Evolutionary conservation across 2,888 invertebrate species (phyloP), one percentile per base, ranked within the genome.

Genomic region (Drosophila affinis): DNA sequence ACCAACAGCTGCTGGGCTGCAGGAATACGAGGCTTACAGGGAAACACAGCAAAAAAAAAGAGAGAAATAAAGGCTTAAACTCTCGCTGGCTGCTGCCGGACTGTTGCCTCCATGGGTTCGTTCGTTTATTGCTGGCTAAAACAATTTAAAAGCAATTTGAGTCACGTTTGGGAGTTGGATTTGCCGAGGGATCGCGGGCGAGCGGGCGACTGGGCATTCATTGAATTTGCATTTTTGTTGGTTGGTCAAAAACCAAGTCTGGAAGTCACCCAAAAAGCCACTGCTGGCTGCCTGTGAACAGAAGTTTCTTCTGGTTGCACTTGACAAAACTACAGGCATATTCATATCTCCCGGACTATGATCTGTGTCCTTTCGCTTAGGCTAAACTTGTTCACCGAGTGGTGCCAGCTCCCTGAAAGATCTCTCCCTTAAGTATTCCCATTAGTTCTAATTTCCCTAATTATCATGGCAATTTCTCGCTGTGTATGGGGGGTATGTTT

Each of bases 101-200:
- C 67, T 54, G 67, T 52, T 69, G 39, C 27, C 17, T 17, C 34
- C 34, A 34, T 12, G 52, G 27, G 29, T 64, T 44, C 57, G 57
- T 68, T 61, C 60, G 48, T 71, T 77, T 72, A 68, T 71, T 67
- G 73, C 62, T 70, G 47, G 64, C 62, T 69, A 75, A 77, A 89
- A 85, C 88, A 78, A 85, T 86, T 86, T 89, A 82, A 85, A 89
- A 87, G 79, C 88, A 89, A 86, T 87, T 86, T 82, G 74, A 87
- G 81, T 77, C 78, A 79, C 71, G 74, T 54, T 72, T 24, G 72
- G 62, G 39, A 46, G 54, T 14, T 24, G 61, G 24, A 44, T 14
- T 39, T 39, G 53, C 18, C 21, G 53, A 12, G 18, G 58, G 21
- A 9, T 14, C 39, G 14, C 7, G 34, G 18, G 49, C n/a, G 21